Conservation (phyloP, 2,888 invertebrate genomes). For the Standfussiana lucernea region DNA sequence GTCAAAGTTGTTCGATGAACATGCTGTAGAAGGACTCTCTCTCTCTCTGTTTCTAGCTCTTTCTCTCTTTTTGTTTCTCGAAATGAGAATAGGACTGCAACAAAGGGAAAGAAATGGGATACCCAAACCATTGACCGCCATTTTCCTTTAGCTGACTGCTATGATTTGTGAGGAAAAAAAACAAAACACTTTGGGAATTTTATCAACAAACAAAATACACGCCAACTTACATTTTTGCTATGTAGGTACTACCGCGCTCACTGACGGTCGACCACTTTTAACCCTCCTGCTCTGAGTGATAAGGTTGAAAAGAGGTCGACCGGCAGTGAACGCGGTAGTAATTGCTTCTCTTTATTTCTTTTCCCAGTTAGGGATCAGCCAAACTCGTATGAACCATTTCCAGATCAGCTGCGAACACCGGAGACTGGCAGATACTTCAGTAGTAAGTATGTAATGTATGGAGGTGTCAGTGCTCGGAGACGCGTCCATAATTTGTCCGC, state of each 20-base stretch:
- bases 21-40: not conserved
- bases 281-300: too few species aligned
- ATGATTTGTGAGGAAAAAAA: slow-evolving; percentile 5
- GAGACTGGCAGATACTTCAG: not conserved
- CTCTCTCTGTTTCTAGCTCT: too few species aligned
- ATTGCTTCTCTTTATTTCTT: not conserved
- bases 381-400: not conserved
- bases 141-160: slow-evolving; percentile 6
- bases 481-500: not conserved
- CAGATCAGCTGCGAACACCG: not conserved
- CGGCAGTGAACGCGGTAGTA: too few species aligned
- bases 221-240: not conserved
- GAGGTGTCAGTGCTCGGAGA: not conserved
- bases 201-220: not conserved
- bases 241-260: not conserved
- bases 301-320: too few species aligned
- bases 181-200: not conserved
- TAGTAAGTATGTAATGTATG: not conserved
- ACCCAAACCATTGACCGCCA: not conserved
- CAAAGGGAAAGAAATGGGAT: not conserved
- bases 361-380: not conserved
- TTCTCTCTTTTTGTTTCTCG: too few species aligned
- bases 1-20: not conserved
- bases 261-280: too few species aligned
- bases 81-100: slow-evolving; percentile 2